These are phyloP conservation scores for Agelaius phoeniceus DNA, from an alignment of 2,113 vertebrate genomes.

Conservation along the genomic window DNA sequence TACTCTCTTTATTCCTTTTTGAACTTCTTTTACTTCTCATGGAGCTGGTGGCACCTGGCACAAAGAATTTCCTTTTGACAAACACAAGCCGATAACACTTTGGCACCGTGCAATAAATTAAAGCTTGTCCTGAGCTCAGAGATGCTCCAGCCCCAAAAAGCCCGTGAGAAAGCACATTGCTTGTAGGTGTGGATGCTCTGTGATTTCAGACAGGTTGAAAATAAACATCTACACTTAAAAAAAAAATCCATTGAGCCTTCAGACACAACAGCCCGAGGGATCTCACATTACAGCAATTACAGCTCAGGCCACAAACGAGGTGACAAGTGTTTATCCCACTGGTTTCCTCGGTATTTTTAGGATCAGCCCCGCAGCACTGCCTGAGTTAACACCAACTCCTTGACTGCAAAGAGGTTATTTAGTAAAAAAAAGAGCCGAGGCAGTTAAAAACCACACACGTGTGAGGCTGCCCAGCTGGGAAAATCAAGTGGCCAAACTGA, in stretches of 20 bases:
- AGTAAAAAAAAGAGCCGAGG: not conserved
- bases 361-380: not conserved
- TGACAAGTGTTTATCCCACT: not conserved
- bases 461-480: not conserved
- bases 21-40: not conserved
- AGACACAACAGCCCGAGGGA: not conserved
- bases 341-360: not conserved
- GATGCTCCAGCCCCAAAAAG: not conserved
- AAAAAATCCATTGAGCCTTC: not conserved
- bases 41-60: not conserved
- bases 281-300: not conserved
- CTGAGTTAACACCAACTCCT: not conserved
- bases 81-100: not conserved
- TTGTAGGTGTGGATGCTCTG: not conserved
- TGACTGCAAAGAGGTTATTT: not conserved
- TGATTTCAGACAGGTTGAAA: not conserved
- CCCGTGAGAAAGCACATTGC: accelerated
- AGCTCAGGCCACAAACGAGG: not conserved
- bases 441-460: accelerated
- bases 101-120: not conserved
- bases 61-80: not conserved
- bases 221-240: not conserved
- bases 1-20: not conserved
- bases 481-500: not conserved
- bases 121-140: not conserved